phyloP scores from a whole-genome alignment of 2,797 vertebrate species.

The Mus spretus region DNA sequence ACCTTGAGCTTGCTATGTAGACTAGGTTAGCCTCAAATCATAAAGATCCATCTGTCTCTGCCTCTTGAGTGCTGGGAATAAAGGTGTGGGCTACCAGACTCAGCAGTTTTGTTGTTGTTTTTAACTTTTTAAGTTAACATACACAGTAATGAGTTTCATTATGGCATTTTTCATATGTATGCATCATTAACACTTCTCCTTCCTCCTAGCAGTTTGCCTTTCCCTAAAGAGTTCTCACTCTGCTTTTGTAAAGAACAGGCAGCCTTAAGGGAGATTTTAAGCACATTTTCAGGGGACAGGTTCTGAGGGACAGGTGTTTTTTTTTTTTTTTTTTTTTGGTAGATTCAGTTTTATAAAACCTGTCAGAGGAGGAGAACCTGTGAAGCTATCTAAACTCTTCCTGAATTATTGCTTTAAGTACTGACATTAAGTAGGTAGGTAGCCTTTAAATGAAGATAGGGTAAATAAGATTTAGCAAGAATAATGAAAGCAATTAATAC shows the following conservation, averaged over 20 bases:
- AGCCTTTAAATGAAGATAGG: constrained; percentile 57
- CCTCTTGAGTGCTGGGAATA: not conserved
- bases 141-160: not conserved
- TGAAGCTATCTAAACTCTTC: constrained; percentile 40
- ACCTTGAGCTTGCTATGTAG: not conserved
- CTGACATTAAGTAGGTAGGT: constrained; percentile 40
- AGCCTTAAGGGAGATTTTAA: constrained; percentile 49
- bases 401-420: constrained; percentile 47
- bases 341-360: constrained; percentile 27
- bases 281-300: constrained; percentile 50
- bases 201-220: not conserved
- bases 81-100: not conserved
- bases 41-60: not conserved
- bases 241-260: constrained; percentile 53
- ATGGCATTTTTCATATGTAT: not conserved
- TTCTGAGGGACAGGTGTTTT: not conserved
- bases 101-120: not conserved
- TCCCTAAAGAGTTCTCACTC: not conserved
- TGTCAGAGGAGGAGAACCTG: not conserved
- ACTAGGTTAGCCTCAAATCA: not conserved
- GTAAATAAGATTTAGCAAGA: not conserved
- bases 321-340: constrained; percentile 55
- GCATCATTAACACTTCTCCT: not conserved
- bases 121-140: not conserved
- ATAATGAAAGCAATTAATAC: constrained; percentile 49